phyloP scores from a whole-genome alignment of 2,888 invertebrate genomes.

The Leptinotarsa tumamoca region DNA sequence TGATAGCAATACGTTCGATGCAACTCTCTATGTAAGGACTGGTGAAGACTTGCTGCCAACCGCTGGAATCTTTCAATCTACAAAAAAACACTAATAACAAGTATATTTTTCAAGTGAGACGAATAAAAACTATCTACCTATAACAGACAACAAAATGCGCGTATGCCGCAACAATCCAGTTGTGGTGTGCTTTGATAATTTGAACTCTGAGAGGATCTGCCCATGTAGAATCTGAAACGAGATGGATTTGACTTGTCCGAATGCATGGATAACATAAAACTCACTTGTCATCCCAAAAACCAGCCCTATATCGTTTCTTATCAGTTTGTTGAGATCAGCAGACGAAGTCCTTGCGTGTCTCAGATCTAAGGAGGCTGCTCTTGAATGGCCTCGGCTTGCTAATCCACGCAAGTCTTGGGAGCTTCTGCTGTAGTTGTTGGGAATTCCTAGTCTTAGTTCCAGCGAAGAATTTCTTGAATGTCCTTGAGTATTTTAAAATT shows the following conservation, averaged over 20 bases:
- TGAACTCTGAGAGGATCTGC: conserved; percentile 89
- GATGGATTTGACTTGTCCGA: background rate
- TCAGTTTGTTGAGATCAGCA: conserved; percentile 79
- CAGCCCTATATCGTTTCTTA: conserved; percentile 78
- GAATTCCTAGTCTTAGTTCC: conserved; percentile 75
- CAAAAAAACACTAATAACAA: conserved; percentile 27
- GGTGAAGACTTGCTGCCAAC: conserved; percentile 96
- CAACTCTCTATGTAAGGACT: conserved; percentile 90
- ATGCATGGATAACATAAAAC: conserved; percentile 18
- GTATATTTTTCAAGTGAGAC: background rate
- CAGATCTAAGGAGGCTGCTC: conserved; percentile 85
- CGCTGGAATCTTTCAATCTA: conserved; percentile 93
- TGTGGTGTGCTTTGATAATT: conserved; percentile 96
- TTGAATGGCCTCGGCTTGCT: conserved; percentile 76
- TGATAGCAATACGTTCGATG: conserved; percentile 93
- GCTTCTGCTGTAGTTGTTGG: conserved; percentile 65
- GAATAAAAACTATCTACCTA: conserved; percentile 69
- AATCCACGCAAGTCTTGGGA: conserved; percentile 67
- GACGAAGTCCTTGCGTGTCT: conserved; percentile 81
- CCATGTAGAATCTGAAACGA: conserved; percentile 75
- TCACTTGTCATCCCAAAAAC: conserved; percentile 71
- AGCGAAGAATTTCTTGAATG: conserved; percentile 88
- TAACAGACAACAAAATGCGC: conserved; percentile 96
- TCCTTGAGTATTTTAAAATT: conserved; percentile 50
- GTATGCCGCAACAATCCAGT: conserved; percentile 97